Base-by-base conservation (phyloP, 1,140 invertebrate species). In the Drosophila kurseongensis region DNA sequence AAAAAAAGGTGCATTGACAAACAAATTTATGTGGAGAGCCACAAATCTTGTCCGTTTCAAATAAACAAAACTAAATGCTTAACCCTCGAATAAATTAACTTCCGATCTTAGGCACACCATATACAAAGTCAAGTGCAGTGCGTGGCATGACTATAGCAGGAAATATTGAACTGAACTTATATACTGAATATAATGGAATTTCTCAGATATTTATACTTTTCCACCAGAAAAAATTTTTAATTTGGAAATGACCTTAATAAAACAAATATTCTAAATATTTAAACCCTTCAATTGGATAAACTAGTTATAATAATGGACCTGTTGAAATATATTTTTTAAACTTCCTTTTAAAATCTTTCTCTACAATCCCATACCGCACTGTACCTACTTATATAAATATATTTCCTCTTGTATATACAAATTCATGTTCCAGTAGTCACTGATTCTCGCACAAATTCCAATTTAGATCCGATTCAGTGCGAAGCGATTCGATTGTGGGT, bases 61-160 rank as follows among this genome's bases (percentile, higher is more conserved):
- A 88, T 86, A 86, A 86, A 86, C 82, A 86, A 88, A 86, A 67
- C 55, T 76, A 62, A 81, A 78, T 83, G 72, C 74, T 75, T 65
- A 63, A 41, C 65, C 68, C 55, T 59, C 68, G 72, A 73, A 88
- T 88, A 88, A 88, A 88, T 88, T 88, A 88, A 83, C 84, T 88
- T 83, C 75, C 84, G 84, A 86, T 83, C 12, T 48, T 4, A 42
- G 44, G 27, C 44, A 16, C 35, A 40, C 27, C 12, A 65, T 12
- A 58, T 40, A 69, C 47, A 47, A 16, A 13, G 18, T 29, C 51
- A 6, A 57, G 60, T 58, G 55, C 47, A 58, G 51, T 71, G 65
- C 65, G 51, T 5, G 9, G 13, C 65, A 57, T 35, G 5, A 44
- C 8, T 44, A 8, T 67, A 58, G 57, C 38, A 32, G 29, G 1